Evolutionary conservation across 2,797 vertebrate genomes (phyloP).

Genomic region (Phoebastria nigripes): DNA sequence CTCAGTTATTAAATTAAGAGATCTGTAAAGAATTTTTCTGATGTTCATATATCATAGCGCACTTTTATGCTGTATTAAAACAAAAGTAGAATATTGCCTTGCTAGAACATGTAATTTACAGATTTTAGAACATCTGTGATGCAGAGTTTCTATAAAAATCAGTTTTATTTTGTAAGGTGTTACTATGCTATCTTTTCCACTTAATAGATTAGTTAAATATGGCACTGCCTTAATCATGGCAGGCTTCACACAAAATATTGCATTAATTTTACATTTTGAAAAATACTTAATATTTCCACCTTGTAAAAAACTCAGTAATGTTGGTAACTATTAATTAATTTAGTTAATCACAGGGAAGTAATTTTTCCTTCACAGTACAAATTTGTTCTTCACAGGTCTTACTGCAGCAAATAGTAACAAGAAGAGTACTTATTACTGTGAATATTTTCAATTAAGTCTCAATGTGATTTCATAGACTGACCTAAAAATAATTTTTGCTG

Average conservation of each 20-base stretch:
- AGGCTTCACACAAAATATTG: background rate
- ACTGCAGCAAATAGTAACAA: background rate
- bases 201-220: background rate
- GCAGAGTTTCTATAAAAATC: background rate
- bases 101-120: background rate
- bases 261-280: background rate
- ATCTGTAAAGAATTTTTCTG: background rate
- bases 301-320: background rate
- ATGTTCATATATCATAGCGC: background rate
- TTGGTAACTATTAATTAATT: background rate
- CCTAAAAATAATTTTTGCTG: constrained; percentile 22
- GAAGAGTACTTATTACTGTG: constrained; percentile 8
- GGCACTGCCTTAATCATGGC: background rate
- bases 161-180: background rate
- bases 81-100: background rate
- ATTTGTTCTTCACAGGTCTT: background rate
- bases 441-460: constrained; percentile 40
- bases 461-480: background rate
- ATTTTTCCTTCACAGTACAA: background rate
- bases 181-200: background rate
- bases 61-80: background rate
- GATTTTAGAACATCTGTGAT: background rate
- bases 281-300: background rate
- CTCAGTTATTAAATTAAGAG: background rate
- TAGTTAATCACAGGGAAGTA: background rate